Percentiles rank a stretch among this genome's conserved stretches.
Conservation (phyloP, 2,113 vertebrate genomes). For the Lagopus muta region DNA sequence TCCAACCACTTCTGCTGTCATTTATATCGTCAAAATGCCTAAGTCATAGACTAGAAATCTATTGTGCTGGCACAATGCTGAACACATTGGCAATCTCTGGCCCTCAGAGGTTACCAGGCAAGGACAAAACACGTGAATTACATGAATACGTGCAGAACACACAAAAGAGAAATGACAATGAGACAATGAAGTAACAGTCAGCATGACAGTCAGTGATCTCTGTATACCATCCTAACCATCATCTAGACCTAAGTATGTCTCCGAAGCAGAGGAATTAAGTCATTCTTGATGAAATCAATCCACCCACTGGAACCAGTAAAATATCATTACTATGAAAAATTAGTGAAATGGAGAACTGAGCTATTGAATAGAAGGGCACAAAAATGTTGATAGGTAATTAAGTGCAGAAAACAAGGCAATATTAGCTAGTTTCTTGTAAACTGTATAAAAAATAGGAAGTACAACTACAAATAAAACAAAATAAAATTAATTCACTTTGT, state of each 20-base stretch:
- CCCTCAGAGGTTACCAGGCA: conserved; percentile 29
- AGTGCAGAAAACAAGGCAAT: neutral
- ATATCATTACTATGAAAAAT: neutral
- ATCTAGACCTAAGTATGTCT: neutral
- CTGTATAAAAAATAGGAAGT: neutral
- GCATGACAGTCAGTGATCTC: neutral
- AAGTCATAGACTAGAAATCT: neutral
- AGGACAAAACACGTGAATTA: conserved; percentile 41
- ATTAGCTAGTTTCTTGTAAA: neutral
- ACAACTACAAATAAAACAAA: neutral
- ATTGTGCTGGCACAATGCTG: neutral
- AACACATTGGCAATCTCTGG: conserved; percentile 14
- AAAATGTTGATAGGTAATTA: neutral
- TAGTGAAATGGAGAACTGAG: neutral
- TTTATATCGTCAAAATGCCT: neutral
- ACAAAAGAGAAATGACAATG: conserved; percentile 13
- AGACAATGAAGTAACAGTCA: conserved; percentile 40
- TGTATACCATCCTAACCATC: neutral
- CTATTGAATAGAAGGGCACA: neutral
- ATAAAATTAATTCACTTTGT: neutral
- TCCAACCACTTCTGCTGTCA: neutral
- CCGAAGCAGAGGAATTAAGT: conserved; percentile 12
- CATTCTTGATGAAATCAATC: neutral
- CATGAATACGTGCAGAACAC: conserved; percentile 26
- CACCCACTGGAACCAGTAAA: neutral